Percentiles rank a stretch among this genome's conserved stretches.
These are phyloP conservation scores for Sinocyclocheilus rhinocerous DNA, from an alignment of 2,113 vertebrate species.

Conservation along the genomic window DNA sequence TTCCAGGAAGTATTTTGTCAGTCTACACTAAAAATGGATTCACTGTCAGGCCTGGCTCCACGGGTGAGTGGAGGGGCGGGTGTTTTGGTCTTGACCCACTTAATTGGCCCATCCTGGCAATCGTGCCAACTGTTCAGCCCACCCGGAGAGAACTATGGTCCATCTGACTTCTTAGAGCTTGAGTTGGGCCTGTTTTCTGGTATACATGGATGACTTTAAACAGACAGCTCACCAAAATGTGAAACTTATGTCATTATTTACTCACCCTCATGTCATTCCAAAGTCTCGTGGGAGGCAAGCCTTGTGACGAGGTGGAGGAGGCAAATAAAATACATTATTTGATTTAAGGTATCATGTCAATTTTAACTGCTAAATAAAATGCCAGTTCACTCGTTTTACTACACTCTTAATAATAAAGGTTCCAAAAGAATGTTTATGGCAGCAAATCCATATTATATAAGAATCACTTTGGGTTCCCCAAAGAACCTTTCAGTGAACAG, in stretches of 20 bases:
- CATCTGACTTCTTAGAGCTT: neutral
- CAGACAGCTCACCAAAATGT: neutral
- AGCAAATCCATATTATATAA: too few relatives aligned
- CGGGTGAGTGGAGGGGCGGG: too few relatives aligned
- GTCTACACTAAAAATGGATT: neutral
- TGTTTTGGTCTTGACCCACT: neutral
- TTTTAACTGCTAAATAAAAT: too few relatives aligned
- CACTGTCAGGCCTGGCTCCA: neutral
- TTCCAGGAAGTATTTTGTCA: neutral
- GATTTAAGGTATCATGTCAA: too few relatives aligned
- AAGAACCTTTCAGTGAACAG: too few relatives aligned
- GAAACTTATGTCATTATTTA: neutral
- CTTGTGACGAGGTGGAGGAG: neutral
- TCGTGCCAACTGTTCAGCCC: neutral
- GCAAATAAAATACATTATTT: neutral
- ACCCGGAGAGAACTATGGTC: neutral
- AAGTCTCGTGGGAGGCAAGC: neutral
- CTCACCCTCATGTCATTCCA: neutral
- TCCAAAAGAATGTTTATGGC: too few relatives aligned
- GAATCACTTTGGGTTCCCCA: too few relatives aligned
- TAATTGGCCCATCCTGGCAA: neutral
- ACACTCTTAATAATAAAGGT: too few relatives aligned
- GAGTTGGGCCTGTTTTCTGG: neutral
- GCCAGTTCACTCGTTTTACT: too few relatives aligned
- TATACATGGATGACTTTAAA: neutral